Conservation (phyloP, 53 echinoderm and acorn worm species). For the Arbacia lixula region DNA sequence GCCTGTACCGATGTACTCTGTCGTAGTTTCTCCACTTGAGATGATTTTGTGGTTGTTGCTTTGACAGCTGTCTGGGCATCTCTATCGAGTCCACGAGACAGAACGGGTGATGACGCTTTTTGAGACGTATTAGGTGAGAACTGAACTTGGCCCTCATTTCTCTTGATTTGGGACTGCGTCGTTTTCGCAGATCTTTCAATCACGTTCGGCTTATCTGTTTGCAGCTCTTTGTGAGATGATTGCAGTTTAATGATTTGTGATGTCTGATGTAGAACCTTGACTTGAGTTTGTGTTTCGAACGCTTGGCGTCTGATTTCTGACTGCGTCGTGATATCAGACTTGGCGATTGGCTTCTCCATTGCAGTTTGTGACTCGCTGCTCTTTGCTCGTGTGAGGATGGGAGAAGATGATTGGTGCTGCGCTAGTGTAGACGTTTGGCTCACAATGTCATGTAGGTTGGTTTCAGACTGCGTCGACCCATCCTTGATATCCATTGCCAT, state of each 20-base stretch:
- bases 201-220: not conserved
- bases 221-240: constrained; percentile 1
- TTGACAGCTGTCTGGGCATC: constrained; percentile 19
- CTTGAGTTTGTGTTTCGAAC: constrained; percentile 9
- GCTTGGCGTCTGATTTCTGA: not conserved
- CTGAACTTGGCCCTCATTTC: constrained; percentile 1
- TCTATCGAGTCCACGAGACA: not conserved
- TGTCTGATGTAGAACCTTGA: too few relatives aligned
- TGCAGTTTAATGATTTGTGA: not conserved
- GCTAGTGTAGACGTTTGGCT: constrained; percentile 49
- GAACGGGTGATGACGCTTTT: constrained; percentile 28
- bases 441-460: constrained; percentile 18
- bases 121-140: not conserved
- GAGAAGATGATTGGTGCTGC: constrained; percentile 28
- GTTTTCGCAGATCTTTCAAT: not conserved
- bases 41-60: constrained; percentile 2
- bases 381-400: not conserved
- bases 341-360: constrained; percentile 3
- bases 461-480: constrained; percentile 44
- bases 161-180: not conserved
- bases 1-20: not conserved
- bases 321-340: constrained; percentile 21
- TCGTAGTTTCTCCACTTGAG: not conserved
- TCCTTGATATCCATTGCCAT: not conserved
- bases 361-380: constrained; percentile 7